Evolutionary conservation across 2,888 invertebrate genomes (phyloP), one percentile per base, ranked within the genome.

Genomic region (Chromoteleia sp.): DNA sequence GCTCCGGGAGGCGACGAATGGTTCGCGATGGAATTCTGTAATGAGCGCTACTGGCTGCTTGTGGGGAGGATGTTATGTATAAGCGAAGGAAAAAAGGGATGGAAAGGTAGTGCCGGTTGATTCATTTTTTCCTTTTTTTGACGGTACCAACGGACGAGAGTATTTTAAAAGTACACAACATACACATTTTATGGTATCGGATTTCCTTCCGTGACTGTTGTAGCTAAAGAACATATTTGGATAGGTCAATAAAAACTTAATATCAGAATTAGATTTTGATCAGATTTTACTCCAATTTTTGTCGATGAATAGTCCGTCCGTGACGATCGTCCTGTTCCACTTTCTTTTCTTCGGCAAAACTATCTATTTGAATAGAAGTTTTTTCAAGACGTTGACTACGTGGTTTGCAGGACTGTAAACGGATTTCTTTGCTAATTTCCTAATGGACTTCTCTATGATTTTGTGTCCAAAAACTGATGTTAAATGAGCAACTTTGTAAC

Each of bases 401-500:
- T 7, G 33, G 5, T 33, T 33, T 33, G 2, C 33, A 33, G 33
- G 1, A 8, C 39, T 12, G 2, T 43, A 5, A 43, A 43, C 17
- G 43, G 43, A 43, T 17, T 19, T 15, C 5, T 7, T 43, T n/a
- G 19, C 43, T 17, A 43, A 43, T 43, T 19, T 8, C 43, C 17
- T 43, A 48, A 48, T 48, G 25, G 48, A 48, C 7, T 48, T 25
- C n/a, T n/a, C n/a, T 12, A 12, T 48, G 21, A 48, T 25, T 33
- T 33, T 10, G 1, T n/a, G 5, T 10, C 0, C 12, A 48, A 25
- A 4, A 6, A 5, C 12, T n/a, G 50, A 52, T 52, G 50, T 29
- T 52, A 29, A 29, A 52, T 52, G 29, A 52, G 50, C 50, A 1
- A 14, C 14, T 48, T 52, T 54, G 15, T 10, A 54, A 2, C 33